Conservation (phyloP, 35 echinoderm and acorn worm species). For the Heliocidaris tuberculata region DNA sequence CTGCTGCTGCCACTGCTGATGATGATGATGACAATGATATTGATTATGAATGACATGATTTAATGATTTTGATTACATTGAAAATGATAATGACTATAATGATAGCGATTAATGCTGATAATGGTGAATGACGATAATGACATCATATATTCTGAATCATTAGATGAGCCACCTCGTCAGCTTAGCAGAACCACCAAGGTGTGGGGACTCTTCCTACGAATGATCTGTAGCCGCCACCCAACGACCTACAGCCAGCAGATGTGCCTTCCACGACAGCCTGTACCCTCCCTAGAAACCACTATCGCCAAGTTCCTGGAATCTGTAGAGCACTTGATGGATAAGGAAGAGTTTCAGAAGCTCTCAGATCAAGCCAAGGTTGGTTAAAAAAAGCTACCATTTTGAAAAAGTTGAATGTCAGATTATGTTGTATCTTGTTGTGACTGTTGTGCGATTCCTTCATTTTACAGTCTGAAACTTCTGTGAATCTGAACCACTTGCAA, state of each 20-base stretch:
- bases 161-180: slow-evolving; percentile 72
- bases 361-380: slow-evolving; percentile 67
- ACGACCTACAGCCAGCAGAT: slow-evolving; percentile 72
- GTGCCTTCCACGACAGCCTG: slow-evolving; percentile 70
- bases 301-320: slow-evolving; percentile 68
- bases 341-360: slow-evolving; percentile 57
- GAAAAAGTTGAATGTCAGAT: neutral
- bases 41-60: too few relatives aligned
- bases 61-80: too few relatives aligned
- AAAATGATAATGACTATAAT: too few relatives aligned
- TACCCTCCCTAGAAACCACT: slow-evolving; percentile 59
- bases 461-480: too few relatives aligned
- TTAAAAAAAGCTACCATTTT: too few relatives aligned
- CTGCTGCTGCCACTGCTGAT: too few relatives aligned
- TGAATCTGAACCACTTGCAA: too few relatives aligned
- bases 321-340: slow-evolving; percentile 57
- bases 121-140: neutral
- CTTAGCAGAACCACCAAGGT: slow-evolving; percentile 57
- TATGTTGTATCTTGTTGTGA: neutral
- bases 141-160: neutral
- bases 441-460: too few relatives aligned
- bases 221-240: slow-evolving; percentile 62
- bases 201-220: slow-evolving; percentile 60
- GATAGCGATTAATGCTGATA: too few relatives aligned
- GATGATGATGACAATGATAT: too few relatives aligned